Base-by-base conservation (phyloP, 2,113 vertebrate species). In the Hiodon alosoides region DNA sequence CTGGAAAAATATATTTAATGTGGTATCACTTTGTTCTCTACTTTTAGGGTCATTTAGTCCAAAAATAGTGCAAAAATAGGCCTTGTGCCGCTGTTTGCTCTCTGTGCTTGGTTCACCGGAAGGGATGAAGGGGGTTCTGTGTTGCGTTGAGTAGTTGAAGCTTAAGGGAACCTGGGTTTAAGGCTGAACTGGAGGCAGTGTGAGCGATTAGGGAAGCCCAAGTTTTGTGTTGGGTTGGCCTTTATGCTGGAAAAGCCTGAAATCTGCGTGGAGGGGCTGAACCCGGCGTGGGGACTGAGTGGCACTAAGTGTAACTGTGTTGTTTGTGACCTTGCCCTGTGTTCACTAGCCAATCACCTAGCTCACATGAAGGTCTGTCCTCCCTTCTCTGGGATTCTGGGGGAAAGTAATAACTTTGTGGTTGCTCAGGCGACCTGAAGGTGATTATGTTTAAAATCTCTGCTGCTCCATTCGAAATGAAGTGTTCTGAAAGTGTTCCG, bases 401-500 rank as follows among this genome's bases (percentile, higher is more conserved):
- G 31, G 50, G 8, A 31, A 50, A 47, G 54, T 16, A 71, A 57
- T 10, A 52, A 70, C 16, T 55, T 70, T 55, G 53, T 8, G 14
- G 69, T 46, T 71, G 69, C 69, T 71, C 4, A 8, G 58, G 53
- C n/a, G 53, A 58, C 31, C 53, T 58, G 69, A 3, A 55, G 69
- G 6, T 4, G 67, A 69, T 69, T 69, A 69, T 69, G 53, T 58
- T 71, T 71, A 71, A 11, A 31, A 31, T 7, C 53, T 11, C 14
- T 4, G n/a, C 10, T n/a, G 5, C 13, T 54, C 17, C 52, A 8
- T 4, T 2, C 3, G 10, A 14, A 55, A 8, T 55, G 52, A 51
- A 53, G 50, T 9, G 13, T 53, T n/a, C 50, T 52, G 31, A 31
- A 31, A 31, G 31, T 31, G 31, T 31, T 31, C 31, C 31, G 31